Evolutionary conservation across 2,888 invertebrate species (phyloP), one percentile per base, ranked within the genome.

Genomic region (Synergus itoensis): DNA sequence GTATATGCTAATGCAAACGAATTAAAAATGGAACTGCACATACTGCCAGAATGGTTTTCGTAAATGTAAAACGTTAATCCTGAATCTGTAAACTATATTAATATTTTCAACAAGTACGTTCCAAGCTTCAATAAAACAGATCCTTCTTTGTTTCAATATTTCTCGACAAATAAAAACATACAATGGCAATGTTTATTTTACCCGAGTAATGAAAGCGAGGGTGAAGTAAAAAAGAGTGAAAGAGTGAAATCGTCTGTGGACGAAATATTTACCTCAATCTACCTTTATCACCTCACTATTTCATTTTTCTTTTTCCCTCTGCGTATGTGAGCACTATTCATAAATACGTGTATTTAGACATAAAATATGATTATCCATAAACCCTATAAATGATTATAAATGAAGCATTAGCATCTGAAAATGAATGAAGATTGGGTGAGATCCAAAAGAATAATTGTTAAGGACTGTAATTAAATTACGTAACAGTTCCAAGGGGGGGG

Each of bases 201-300:
- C 9, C 53, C n/a, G 53, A n/a, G n/a, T n/a, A 53, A 53, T 53
- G 53, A 4, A n/a, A 53, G 53, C 53, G n/a, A 53, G 53, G 53
- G 9, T 8, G 53, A 18, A 53, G 53, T 53, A 7, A 7, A 53
- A 53, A 53, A 53, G n/a, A 3, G 53, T 9, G n/a, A 53, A 53
- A n/a, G n/a, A n/a, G n/a, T 8, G 7, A n/a, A 53, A 53, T 53
- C 3, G 53, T 53, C 53, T 53, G 53, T n/a, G 53, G n/a, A 8
- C n/a, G 53, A 53, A 53, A 18, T 53, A n/a, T 48, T n/a, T n/a
- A 53, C n/a, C n/a, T 53, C 53, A n/a, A 53, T 53, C n/a, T 53
- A n/a, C 53, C 9, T 53, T n/a, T 14, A 53, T 53, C 53, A n/a
- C n/a, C 53, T 18, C 53, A 53, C 53, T 53, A n/a, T 53, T 53